Percentiles rank a stretch among this genome's conserved stretches.
Conservation (phyloP, 1,140 invertebrate genomes). For the Oryctes rhinoceros region DNA sequence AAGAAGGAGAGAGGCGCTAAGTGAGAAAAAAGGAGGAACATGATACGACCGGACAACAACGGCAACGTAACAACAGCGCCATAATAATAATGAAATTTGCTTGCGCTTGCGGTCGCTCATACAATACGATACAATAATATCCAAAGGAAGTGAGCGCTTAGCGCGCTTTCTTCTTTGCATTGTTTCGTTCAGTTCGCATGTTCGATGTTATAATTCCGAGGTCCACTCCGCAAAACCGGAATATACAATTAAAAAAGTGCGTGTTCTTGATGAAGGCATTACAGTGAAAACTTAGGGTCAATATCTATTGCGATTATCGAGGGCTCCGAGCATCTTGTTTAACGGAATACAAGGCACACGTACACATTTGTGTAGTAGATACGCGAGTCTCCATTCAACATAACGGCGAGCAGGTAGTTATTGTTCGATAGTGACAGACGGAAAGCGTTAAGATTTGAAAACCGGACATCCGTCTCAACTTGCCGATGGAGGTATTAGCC, state of each 20-base stretch:
- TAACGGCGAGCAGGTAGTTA: not conserved
- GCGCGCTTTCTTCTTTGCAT: constrained; percentile 14
- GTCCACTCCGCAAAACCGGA: constrained; percentile 3
- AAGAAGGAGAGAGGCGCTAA: not conserved
- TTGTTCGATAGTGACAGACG: constrained; percentile 25
- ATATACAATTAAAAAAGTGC: constrained; percentile 29
- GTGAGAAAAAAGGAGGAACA: constrained; percentile 1
- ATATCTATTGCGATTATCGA: constrained; percentile 32
- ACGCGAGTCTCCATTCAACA: not conserved
- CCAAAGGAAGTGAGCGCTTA: constrained; percentile 8
- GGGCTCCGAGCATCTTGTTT: not conserved
- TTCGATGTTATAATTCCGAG: constrained; percentile 12
- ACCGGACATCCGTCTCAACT: constrained; percentile 31
- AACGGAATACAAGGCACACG: not conserved
- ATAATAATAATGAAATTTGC: constrained; percentile 32
- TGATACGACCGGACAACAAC: not conserved
- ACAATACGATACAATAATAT: not conserved
- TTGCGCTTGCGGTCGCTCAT: constrained; percentile 5
- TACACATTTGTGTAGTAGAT: not conserved
- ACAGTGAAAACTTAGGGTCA: constrained; percentile 6
- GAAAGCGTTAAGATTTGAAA: constrained; percentile 36
- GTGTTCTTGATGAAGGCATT: constrained; percentile 27
- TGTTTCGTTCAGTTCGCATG: constrained; percentile 21
- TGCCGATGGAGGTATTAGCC: constrained; percentile 5
- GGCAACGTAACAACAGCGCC: not conserved